phyloP scores from a whole-genome alignment of 2,113 vertebrate species.

The Platysternon megacephalum region DNA sequence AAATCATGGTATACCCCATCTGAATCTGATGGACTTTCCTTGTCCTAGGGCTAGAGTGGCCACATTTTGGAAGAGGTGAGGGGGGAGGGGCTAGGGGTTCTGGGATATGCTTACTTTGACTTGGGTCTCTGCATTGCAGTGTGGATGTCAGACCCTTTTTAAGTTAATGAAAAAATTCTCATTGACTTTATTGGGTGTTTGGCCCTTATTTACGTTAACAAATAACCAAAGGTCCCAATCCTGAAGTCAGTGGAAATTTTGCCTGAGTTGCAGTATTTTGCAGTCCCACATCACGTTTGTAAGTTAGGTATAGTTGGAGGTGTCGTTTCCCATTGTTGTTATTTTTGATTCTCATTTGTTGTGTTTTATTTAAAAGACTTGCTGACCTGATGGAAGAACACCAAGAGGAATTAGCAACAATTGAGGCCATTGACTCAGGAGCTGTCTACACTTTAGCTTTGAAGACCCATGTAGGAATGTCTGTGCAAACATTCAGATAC shows the following conservation, averaged over 20 bases:
- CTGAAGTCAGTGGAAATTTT: background rate
- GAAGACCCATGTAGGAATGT: conserved; percentile 89
- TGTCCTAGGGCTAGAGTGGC: background rate
- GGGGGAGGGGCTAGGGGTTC: background rate
- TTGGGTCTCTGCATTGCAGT: background rate
- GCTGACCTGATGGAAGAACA: conserved; percentile 87
- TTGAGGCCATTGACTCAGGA: conserved; percentile 85
- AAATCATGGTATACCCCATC: background rate
- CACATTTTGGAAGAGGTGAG: background rate
- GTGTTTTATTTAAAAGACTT: conserved; percentile 72
- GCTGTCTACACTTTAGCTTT: conserved; percentile 88
- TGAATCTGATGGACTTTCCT: background rate
- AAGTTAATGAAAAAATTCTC: background rate
- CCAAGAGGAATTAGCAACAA: conserved; percentile 87
- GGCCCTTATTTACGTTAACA: background rate
- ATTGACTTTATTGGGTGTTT: background rate
- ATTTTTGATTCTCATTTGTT: conserved; percentile 2
- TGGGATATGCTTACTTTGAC: background rate
- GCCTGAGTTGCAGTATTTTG: background rate
- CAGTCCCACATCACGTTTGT: background rate
- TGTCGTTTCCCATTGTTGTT: background rate
- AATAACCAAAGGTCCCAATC: background rate
- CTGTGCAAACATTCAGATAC: conserved; percentile 88
- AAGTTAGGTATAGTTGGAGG: background rate
- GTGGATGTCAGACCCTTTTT: background rate